Conservation (phyloP, 2,113 vertebrate genomes). For the Prietella phreatophila region DNA sequence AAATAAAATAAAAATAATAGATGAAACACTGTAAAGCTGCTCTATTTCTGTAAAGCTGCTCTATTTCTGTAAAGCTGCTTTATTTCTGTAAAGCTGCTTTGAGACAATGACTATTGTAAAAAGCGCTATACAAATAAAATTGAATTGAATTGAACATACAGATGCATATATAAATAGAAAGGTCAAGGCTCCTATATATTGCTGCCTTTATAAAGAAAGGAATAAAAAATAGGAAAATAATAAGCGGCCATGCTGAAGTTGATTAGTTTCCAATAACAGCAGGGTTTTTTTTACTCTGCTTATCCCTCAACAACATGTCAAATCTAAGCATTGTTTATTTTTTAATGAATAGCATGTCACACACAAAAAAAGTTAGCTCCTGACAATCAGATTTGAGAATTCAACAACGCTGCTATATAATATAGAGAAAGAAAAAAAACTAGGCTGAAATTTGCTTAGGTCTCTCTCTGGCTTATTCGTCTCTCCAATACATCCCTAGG, state of each 20-base stretch:
- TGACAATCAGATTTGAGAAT: neutral
- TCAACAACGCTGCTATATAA: neutral
- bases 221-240: neutral
- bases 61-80: too few species aligned
- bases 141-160: too few species aligned
- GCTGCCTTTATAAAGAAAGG: neutral
- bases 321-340: neutral
- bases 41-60: too few species aligned
- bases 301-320: neutral
- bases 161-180: neutral
- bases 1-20: neutral
- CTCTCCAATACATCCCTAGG: conserved; percentile 39
- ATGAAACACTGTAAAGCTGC: neutral
- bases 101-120: too few species aligned
- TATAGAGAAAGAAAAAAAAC: neutral
- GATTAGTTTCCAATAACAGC: neutral
- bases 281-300: neutral
- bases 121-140: too few species aligned
- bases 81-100: too few species aligned
- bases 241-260: neutral
- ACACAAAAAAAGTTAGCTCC: neutral
- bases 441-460: neutral
- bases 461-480: conserved; percentile 29
- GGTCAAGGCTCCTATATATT: neutral
- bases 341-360: neutral